Evolutionary conservation across 2,113 vertebrate genomes (phyloP).

Genomic region (Callaeas wilsoni): DNA sequence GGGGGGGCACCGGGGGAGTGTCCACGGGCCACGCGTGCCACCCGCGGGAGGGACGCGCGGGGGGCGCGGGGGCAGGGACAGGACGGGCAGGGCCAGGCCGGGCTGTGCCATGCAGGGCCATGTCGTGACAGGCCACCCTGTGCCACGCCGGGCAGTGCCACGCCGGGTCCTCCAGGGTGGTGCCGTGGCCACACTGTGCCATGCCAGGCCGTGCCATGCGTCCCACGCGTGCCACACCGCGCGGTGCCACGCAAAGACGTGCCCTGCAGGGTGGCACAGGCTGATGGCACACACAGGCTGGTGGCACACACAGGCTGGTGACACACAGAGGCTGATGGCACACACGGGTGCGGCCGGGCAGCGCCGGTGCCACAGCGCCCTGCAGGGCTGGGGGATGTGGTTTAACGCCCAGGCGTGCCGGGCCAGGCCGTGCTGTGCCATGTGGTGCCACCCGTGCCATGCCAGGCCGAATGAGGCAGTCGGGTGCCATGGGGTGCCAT

Average conservation of each 20-base stretch:
- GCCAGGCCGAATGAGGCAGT: too few relatives aligned
- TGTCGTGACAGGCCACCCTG: too few relatives aligned
- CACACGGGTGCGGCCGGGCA: too few relatives aligned
- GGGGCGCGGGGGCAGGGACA: neutral
- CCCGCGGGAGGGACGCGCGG: neutral
- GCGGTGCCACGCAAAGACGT: neutral
- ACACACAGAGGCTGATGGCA: too few relatives aligned
- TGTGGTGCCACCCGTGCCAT: neutral
- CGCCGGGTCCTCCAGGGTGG: too few relatives aligned
- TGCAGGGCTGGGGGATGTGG: neutral
- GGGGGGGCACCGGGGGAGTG: too few relatives aligned
- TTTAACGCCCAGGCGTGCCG: too few relatives aligned
- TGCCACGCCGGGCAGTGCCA: too few relatives aligned
- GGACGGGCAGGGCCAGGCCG: neutral
- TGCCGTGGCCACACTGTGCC: too few relatives aligned
- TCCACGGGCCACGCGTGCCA: too few relatives aligned
- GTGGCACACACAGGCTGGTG: neutral
- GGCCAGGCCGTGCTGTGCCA: neutral
- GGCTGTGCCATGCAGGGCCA: neutral
- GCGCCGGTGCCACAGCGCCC: neutral
- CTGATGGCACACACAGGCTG: too few relatives aligned
- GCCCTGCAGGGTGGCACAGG: neutral
- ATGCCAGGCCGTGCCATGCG: neutral
- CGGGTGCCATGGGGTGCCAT: neutral
- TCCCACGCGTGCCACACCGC: neutral